These are phyloP conservation scores for Zosterops pallidus DNA, from an alignment of 2,113 vertebrate genomes.

Conservation along the genomic window DNA sequence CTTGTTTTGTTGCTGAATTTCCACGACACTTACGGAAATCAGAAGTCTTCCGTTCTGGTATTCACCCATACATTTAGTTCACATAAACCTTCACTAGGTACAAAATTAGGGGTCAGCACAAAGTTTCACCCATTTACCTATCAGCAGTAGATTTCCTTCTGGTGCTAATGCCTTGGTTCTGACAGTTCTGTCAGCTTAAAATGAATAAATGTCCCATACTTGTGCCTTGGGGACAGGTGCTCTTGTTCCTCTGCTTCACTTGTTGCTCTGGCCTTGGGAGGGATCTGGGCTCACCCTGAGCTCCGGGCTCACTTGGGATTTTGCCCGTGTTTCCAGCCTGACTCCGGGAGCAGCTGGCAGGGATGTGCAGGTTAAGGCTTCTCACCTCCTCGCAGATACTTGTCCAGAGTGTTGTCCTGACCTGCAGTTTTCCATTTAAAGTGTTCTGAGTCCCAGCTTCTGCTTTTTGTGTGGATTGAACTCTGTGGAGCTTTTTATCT, in stretches of 20 bases:
- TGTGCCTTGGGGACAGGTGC: neutral
- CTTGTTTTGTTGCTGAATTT: neutral
- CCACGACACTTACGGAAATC: too few species aligned
- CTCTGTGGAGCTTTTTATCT: neutral
- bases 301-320: accelerated
- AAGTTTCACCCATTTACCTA: neutral
- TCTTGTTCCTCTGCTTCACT: accelerated
- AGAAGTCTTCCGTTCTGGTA: neutral
- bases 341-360: neutral
- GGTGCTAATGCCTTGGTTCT: neutral
- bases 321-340: accelerated
- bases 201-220: accelerated
- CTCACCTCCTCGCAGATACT: neutral
- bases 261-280: neutral
- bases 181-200: neutral
- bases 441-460: neutral
- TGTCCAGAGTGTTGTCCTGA: neutral
- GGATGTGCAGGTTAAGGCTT: neutral
- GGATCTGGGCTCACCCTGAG: neutral
- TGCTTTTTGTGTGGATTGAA: neutral
- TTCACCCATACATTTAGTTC: accelerated
- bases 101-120: accelerated
- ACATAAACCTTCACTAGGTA: accelerated
- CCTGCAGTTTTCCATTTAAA: accelerated
- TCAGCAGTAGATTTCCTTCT: neutral